These are phyloP conservation scores for Megaceryle alcyon DNA, from an alignment of 2,797 vertebrate genomes.

Conservation along the genomic window DNA sequence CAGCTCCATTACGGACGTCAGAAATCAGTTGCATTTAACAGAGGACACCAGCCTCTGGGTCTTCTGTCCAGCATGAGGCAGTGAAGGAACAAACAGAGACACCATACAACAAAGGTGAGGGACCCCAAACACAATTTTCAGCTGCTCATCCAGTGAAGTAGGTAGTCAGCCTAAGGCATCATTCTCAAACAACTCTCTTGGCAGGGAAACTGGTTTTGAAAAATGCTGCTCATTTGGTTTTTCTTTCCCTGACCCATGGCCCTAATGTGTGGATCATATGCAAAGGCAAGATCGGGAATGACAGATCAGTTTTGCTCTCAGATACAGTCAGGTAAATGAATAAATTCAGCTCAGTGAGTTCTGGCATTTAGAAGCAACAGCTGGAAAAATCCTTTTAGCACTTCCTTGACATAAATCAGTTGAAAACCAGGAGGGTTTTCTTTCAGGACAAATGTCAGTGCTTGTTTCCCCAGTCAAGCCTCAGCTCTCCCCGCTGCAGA, in stretches of 20 bases:
- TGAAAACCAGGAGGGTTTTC: constrained; percentile 18
- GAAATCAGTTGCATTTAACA: background rate
- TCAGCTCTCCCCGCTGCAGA: background rate
- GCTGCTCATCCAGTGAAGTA: background rate
- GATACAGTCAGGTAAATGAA: constrained; percentile 32
- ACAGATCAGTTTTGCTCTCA: constrained; percentile 43
- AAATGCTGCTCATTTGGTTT: constrained; percentile 49
- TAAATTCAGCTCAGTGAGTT: constrained; percentile 29
- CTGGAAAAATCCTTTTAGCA: constrained; percentile 57
- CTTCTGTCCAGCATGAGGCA: background rate
- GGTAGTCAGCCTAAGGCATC: constrained; percentile 28
- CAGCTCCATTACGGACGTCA: background rate
- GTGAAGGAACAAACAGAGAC: background rate
- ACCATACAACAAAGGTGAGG: background rate
- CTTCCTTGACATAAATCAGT: constrained; percentile 17
- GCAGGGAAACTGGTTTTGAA: constrained; percentile 46
- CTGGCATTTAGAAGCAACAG: constrained; percentile 37
- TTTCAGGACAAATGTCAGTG: background rate
- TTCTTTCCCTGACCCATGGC: background rate
- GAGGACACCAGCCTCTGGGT: background rate
- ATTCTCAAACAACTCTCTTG: background rate
- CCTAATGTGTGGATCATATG: constrained; percentile 13
- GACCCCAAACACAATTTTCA: constrained; percentile 1
- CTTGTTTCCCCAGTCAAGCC: background rate
- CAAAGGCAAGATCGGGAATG: constrained; percentile 31